Evolutionary conservation across 2,888 invertebrate genomes (phyloP).

Genomic region (Phytoseiulus persimilis): DNA sequence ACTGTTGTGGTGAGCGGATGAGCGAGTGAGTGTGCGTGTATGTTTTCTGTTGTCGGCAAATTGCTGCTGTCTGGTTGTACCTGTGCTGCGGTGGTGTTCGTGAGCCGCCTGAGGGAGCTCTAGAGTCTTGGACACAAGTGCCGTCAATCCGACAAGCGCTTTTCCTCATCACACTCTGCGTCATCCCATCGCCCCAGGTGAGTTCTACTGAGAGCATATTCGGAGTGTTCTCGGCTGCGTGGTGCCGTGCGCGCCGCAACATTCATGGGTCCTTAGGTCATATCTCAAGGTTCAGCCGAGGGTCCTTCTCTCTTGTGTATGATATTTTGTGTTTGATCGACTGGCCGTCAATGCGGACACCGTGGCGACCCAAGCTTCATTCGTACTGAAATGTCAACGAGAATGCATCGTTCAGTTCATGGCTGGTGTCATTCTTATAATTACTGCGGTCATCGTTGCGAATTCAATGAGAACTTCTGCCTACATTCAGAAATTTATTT

Average conservation of each 20-base stretch:
- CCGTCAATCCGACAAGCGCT: background rate
- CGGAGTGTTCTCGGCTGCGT: background rate
- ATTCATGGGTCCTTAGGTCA: background rate
- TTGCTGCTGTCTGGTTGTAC: background rate
- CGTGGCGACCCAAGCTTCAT: background rate
- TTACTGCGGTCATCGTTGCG: background rate
- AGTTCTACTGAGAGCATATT: background rate
- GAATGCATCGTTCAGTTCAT: background rate
- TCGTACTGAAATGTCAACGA: background rate
- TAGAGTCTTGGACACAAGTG: background rate
- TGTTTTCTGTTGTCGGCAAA: background rate
- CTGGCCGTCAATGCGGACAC: background rate
- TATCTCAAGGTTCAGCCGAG: background rate
- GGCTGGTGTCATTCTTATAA: background rate
- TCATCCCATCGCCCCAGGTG: background rate
- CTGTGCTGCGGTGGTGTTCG: conserved; percentile 5
- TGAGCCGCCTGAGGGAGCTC: background rate
- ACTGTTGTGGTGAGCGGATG: background rate
- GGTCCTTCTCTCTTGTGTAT: background rate
- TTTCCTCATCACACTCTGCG: background rate
- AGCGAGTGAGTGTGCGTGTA: background rate
- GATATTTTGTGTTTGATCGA: background rate
- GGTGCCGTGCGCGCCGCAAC: background rate
- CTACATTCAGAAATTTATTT: background rate
- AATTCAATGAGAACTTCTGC: background rate